Conservation (phyloP, 2,113 vertebrate species). For the Rostratula benghalensis region DNA sequence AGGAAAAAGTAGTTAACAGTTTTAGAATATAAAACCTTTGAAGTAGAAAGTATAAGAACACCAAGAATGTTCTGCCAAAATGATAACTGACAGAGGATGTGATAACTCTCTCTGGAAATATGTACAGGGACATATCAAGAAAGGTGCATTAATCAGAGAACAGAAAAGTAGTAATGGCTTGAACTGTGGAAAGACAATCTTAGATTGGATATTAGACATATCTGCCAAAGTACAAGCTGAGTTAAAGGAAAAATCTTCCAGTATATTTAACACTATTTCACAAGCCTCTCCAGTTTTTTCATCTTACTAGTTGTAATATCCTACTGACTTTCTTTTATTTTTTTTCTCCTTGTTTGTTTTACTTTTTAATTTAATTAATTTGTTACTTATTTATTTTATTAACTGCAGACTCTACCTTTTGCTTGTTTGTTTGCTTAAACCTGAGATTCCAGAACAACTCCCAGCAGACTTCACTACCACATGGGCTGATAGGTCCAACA, state of each 20-base stretch:
- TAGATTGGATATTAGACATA: not conserved
- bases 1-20: not conserved
- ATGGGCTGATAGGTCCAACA: not conserved
- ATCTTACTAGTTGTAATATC: not conserved
- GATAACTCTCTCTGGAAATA: not conserved
- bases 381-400: not conserved
- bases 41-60: not conserved
- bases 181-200: not conserved
- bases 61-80: not conserved
- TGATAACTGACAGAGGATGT: not conserved
- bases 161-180: not conserved
- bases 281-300: not conserved
- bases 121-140: not conserved
- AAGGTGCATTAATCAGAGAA: not conserved
- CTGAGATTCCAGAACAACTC: not conserved
- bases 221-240: not conserved
- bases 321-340: not conserved
- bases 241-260: not conserved
- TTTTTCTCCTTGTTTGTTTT: not conserved
- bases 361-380: not conserved
- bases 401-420: not conserved
- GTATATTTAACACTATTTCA: not conserved
- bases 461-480: not conserved
- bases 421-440: not conserved
- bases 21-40: not conserved